Evolutionary conservation across 2,888 invertebrate species (phyloP), one percentile per base, ranked within the genome.

Genomic region (Hydriomena furcata): DNA sequence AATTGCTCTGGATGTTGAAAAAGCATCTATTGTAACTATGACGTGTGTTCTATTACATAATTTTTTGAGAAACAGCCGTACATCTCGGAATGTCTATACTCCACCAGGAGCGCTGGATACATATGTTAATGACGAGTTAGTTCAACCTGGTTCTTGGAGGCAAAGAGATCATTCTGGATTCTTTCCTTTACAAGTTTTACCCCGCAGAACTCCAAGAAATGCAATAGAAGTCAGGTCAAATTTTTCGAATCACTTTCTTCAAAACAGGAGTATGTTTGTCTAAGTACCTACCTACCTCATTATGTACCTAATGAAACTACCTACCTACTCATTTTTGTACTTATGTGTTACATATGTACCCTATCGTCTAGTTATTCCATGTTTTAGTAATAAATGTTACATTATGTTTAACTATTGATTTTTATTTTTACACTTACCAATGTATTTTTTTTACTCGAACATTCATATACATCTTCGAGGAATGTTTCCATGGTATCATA

Each of bases 11-110:
- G 31, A 31, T 31, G 13, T 13, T 13, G 31, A 31, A 13, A 31
- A 31, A 13, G 31, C 13, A 31, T 13, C 31, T 13, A 31, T 13
- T 13, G 31, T 31, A 31, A 31, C 31, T 4, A 31, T 31, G 31
- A 31, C 31, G 13, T 31, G 31, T 31, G 13, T 31, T 31, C 13
- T 31, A 31, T 31, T 31, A 31, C 31, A 31, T 31, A 31, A 31
- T 31, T 31, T 31, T 31, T 31, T 31, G 13, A 31, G 13, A 31
- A 13, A 13, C 7, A 31, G 31, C 13, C 13, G 31, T 13, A 31
- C 31, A 13, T 31, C 31, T 31, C 13, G 31, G 13, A 31, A 31
- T 13, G 7, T 31, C 13, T 31, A 31, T 13, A 13, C 31, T 31
- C 31, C 31, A 13, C 7, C 31, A 13, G 7, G 31, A 31, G 13